phyloP scores from a whole-genome alignment of 2,888 invertebrate genomes.

The Scaptodrosophila latifasciaeformis region DNA sequence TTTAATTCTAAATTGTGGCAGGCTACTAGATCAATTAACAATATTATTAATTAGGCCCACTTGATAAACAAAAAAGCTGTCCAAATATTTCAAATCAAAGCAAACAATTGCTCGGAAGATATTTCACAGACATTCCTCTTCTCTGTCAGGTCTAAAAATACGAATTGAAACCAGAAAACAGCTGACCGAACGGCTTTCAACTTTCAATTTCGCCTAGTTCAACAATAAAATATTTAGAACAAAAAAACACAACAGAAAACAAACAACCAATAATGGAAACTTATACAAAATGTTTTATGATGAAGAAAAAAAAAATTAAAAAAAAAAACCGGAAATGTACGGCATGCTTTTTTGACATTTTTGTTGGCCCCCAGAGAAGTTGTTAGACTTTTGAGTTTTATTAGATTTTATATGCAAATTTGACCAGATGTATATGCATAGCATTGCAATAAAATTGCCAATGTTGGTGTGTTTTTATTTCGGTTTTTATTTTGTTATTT shows the following conservation, averaged over 20 bases:
- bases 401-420: constrained; percentile 35
- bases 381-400: constrained; percentile 21
- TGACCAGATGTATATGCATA: no score
- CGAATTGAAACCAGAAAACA: no score
- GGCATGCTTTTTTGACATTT: constrained; percentile 11
- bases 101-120: no score
- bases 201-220: constrained; percentile 16
- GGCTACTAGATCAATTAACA: not conserved
- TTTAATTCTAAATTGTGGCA: not conserved
- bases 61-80: no score
- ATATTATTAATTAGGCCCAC: not conserved
- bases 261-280: constrained; percentile 23
- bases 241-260: no score
- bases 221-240: constrained; percentile 4
- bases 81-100: no score
- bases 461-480: no score
- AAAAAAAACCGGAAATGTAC: constrained; percentile 43
- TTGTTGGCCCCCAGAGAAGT: constrained; percentile 1
- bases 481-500: no score
- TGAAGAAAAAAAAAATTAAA: not conserved
- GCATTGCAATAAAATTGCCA: no score
- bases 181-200: constrained; percentile 1
- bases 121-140: no score
- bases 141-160: constrained; percentile 41
- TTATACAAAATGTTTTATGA: constrained; percentile 11